These are phyloP conservation scores for Stegophylla sp. DNA, from an alignment of 2,888 invertebrate species.

Conservation along the genomic window DNA sequence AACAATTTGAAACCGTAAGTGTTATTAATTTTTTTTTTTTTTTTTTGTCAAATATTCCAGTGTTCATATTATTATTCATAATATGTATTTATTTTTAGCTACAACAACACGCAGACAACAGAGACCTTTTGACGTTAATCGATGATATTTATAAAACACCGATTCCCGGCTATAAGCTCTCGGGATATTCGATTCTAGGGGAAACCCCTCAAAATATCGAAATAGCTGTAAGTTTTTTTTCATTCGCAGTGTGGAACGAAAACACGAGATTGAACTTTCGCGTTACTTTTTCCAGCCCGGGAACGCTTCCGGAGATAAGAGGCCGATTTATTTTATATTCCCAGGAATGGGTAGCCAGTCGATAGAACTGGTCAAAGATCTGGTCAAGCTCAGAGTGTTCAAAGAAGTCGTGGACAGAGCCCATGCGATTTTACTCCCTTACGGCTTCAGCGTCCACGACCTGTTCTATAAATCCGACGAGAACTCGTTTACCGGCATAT, in stretches of 20 bases:
- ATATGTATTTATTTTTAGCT: constrained; percentile 58
- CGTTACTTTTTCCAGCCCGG: too few species aligned
- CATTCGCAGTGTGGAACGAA: too few species aligned
- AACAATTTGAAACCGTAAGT: constrained; percentile 63
- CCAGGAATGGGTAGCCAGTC: constrained; percentile 81
- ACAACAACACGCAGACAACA: constrained; percentile 56
- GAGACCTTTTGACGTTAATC: constrained; percentile 62
- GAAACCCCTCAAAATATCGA: constrained; percentile 25
- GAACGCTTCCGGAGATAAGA: constrained; percentile 16
- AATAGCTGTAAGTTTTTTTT: constrained; percentile 34
- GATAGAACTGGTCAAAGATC: constrained; percentile 72
- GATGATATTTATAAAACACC: constrained; percentile 63
- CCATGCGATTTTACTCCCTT: constrained; percentile 69
- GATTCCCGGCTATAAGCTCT: constrained; percentile 64
- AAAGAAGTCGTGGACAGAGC: constrained; percentile 71
- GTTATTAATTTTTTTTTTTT: not conserved
- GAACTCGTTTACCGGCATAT: constrained; percentile 29
- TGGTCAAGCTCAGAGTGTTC: constrained; percentile 75
- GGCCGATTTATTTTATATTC: constrained; percentile 73
- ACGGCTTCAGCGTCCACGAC: constrained; percentile 66
- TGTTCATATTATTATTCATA: too few species aligned
- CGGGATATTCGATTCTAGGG: constrained; percentile 47
- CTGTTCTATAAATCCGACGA: constrained; percentile 50
- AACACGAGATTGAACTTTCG: too few species aligned
- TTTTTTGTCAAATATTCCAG: too few species aligned